These are phyloP conservation scores for Ictalurus furcatus DNA, from an alignment of 2,113 vertebrate genomes.

Conservation along the genomic window DNA sequence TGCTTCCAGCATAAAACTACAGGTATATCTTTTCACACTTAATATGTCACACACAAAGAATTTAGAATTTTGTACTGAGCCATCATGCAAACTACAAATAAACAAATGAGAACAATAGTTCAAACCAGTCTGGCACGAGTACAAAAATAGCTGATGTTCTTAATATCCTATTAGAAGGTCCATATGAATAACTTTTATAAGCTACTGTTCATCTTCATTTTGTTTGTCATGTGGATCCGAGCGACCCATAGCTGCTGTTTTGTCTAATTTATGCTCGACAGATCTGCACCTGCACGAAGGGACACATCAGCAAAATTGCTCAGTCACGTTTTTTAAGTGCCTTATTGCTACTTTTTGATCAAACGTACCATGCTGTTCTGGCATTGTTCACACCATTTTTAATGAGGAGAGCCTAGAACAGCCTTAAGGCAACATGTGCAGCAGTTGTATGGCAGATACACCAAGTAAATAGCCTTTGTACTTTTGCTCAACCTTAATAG, in stretches of 20 bases:
- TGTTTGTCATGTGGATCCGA: neutral
- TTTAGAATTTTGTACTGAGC: neutral
- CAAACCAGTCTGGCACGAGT: neutral
- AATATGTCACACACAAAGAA: neutral
- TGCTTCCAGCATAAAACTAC: neutral
- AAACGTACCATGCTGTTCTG: neutral
- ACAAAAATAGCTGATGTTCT: neutral
- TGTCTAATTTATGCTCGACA: neutral
- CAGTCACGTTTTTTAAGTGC: conserved; percentile 3
- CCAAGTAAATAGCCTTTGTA: conserved; percentile 3
- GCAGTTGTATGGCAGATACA: neutral
- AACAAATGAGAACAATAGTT: neutral
- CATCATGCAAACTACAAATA: neutral
- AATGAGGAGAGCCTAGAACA: neutral
- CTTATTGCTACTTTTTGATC: neutral
- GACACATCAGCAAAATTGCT: neutral
- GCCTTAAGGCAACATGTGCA: neutral
- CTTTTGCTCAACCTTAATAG: neutral
- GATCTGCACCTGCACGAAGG: neutral
- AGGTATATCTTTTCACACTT: neutral
- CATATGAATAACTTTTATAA: neutral
- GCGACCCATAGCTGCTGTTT: neutral
- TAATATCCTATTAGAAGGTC: neutral
- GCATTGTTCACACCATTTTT: neutral
- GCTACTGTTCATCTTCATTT: neutral